Evolutionary conservation across 1,140 invertebrate genomes (phyloP).

Genomic region (Halictus rubicundus): DNA sequence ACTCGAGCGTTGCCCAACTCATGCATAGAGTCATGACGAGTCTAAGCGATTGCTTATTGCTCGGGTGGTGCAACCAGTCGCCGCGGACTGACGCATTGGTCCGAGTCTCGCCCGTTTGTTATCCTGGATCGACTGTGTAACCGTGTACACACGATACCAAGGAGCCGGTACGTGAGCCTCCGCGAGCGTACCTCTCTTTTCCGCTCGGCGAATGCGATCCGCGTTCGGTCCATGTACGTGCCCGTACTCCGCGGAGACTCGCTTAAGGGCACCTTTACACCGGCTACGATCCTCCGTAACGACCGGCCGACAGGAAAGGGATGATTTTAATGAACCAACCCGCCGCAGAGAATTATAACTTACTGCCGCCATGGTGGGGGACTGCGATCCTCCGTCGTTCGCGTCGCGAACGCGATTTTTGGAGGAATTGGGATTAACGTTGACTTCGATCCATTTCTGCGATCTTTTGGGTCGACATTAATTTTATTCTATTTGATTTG

Average conservation of each 20-base stretch:
- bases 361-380: neutral
- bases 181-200: neutral
- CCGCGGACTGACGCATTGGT: slow-evolving; percentile 55
- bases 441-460: too few relatives aligned
- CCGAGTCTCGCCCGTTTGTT: slow-evolving; percentile 62
- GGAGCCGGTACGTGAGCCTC: neutral
- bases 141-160: neutral
- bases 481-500: too few relatives aligned
- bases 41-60: slow-evolving; percentile 70
- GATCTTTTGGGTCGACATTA: too few relatives aligned
- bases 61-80: slow-evolving; percentile 59
- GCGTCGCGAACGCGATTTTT: too few relatives aligned
- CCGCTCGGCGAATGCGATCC: slow-evolving; percentile 5
- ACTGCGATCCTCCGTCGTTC: too few relatives aligned
- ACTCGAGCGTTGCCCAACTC: slow-evolving; percentile 61
- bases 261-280: slow-evolving; percentile 1
- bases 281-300: neutral
- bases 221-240: slow-evolving; percentile 30
- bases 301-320: neutral
- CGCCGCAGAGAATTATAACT: neutral
- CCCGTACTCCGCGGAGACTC: neutral
- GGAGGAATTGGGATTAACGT: too few relatives aligned
- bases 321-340: neutral
- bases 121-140: slow-evolving; percentile 27
- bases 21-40: slow-evolving; percentile 71